Base-by-base conservation (phyloP, 1,140 invertebrate species). In the Trichonephila inaurata region DNA sequence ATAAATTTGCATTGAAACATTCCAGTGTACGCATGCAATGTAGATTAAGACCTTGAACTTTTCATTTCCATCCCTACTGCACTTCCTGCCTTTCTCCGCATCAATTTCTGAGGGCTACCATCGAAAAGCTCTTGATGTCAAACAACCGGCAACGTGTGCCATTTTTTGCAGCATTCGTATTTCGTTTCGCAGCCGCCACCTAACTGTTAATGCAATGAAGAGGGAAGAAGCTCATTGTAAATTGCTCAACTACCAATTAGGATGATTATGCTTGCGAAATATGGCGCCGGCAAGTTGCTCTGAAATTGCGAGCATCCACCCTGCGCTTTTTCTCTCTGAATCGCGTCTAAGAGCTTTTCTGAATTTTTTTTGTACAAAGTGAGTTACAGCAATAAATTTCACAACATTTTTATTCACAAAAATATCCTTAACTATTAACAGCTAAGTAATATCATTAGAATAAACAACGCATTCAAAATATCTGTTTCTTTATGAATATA, bases 171-270 rank as follows among this genome's bases (percentile, higher is more conserved):
- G 51, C 18, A 40, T 77, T 33, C 28, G 33, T 40, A 12, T 0
- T 33, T 19, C 28, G 28, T 19, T 33, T 77, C 72, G 33, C 28
- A 33, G 28, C 72, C 72, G 72, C 33, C 12, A 19, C 51, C 83
- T 60, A n/a, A 60, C 14, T 85, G 40, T 64, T 64, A 88, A 88
- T 62, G 86, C 64, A 28, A 72, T 92, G 77, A 92, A 92, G 91
- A 92, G 91, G 91, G 82, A 92, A 86, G 91, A 82, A 24, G 40
- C 83, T 61, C 62, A 60, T 92, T 87, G 61, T 72, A 92, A 92
- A 92, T 12, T 60, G 62, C 64, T 77, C 61, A 69, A 72, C 21
- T 16, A 16, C 44, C 91, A 92, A 86, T 92, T 92, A 60, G 33
- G 64, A 28, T 18, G 61, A 92, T 69, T 72, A 92, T 87, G 61